These are phyloP conservation scores for Lutra lutra DNA, from an alignment of 2,797 vertebrate species.

Conservation along the genomic window DNA sequence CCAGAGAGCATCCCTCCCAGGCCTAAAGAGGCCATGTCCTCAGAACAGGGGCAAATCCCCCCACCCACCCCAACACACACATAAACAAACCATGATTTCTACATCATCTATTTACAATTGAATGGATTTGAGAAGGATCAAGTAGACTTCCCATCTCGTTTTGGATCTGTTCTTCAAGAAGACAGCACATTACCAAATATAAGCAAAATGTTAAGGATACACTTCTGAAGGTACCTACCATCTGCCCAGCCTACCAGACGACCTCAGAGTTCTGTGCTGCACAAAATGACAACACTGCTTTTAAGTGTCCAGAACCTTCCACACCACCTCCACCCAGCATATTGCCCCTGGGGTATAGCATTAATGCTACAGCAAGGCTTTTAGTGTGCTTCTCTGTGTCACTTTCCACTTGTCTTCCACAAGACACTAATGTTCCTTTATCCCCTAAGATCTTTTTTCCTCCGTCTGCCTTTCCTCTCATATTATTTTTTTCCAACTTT, in stretches of 20 bases:
- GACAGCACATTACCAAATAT: not conserved
- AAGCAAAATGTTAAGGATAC: not conserved
- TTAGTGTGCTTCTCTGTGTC: not conserved
- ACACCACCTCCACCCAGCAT: not conserved
- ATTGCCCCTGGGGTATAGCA: not conserved
- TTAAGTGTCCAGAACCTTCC: not conserved
- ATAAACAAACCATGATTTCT: not conserved
- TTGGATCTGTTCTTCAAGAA: constrained; percentile 35
- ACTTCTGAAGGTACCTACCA: not conserved
- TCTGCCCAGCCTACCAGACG: not conserved
- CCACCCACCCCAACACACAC: too few relatives aligned
- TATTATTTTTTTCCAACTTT: constrained; percentile 32
- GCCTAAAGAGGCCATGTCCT: not conserved
- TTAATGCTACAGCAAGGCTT: not conserved
- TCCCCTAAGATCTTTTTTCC: not conserved
- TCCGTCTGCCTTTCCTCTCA: not conserved
- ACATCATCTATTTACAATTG: not conserved
- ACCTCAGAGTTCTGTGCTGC: not conserved
- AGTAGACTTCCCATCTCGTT: not conserved
- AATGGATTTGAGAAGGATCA: not conserved
- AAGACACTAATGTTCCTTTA: not conserved
- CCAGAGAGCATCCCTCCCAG: not conserved
- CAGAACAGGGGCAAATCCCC: not conserved
- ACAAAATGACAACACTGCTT: not conserved
- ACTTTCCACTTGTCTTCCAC: not conserved